These are phyloP conservation scores for Valencia hispanica DNA, from an alignment of 2,797 vertebrate species.

Conservation along the genomic window DNA sequence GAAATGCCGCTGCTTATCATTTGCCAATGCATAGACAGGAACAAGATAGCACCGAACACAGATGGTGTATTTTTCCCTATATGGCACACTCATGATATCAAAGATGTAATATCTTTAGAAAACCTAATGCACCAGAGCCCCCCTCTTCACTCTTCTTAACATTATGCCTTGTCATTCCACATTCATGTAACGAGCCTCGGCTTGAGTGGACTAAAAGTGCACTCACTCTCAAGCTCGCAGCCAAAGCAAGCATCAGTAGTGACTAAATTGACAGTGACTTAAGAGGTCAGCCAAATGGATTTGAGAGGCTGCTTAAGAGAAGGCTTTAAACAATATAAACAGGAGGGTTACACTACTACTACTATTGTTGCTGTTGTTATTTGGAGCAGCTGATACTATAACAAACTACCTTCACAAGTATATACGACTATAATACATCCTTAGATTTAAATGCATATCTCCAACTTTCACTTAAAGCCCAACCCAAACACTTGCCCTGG, in stretches of 20 bases:
- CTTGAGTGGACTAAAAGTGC: slow-evolving; percentile 33
- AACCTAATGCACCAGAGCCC: slow-evolving; percentile 13
- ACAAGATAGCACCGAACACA: slow-evolving; percentile 7
- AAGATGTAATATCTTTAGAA: neutral
- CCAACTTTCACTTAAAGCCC: neutral
- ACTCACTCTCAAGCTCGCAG: slow-evolving; percentile 19
- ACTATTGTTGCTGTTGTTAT: neutral
- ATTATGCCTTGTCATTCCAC: slow-evolving; percentile 19
- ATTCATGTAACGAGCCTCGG: slow-evolving; percentile 25
- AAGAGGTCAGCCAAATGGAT: slow-evolving; percentile 37
- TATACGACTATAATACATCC: neutral
- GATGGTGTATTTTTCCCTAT: slow-evolving; percentile 9
- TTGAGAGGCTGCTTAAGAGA: slow-evolving; percentile 34
- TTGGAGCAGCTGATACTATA: neutral
- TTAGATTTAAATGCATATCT: neutral
- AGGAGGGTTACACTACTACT: neutral
- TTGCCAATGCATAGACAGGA: neutral
- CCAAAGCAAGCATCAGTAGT: slow-evolving; percentile 36
- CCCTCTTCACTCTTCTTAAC: slow-evolving; percentile 3
- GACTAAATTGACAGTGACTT: slow-evolving; percentile 54
- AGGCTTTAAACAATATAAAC: slow-evolving; percentile 14
- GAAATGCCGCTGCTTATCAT: neutral
- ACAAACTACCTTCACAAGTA: neutral
- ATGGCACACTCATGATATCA: neutral
- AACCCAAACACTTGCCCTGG: neutral